Conservation (phyloP, 2,888 invertebrate genomes). For the Belgica antarctica region DNA sequence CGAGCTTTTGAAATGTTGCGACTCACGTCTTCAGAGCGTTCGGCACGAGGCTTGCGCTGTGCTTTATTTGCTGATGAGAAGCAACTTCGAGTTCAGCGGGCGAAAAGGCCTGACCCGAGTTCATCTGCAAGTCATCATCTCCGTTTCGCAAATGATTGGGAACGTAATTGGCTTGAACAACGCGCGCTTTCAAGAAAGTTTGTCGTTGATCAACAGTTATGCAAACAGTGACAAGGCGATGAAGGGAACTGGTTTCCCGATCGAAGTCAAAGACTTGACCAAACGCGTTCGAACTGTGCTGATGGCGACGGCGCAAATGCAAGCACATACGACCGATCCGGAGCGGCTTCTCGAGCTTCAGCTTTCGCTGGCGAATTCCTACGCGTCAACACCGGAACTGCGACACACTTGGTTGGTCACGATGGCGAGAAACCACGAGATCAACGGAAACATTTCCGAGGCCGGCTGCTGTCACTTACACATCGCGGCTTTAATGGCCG, state of each 20-base stretch:
- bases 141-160: conserved; percentile 90
- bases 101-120: conserved; percentile 83
- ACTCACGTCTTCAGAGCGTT: conserved; percentile 77
- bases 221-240: conserved; percentile 90
- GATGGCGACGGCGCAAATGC: conserved; percentile 91
- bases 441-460: conserved; percentile 84
- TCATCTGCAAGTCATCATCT: conserved; percentile 91
- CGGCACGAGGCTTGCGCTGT: conserved; percentile 90
- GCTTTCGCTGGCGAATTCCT: conserved; percentile 87
- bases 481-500: conserved; percentile 91
- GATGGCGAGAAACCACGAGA: conserved; percentile 81
- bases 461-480: conserved; percentile 94
- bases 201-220: conserved; percentile 89
- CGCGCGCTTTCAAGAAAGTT: conserved; percentile 89
- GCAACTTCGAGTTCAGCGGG: conserved; percentile 86
- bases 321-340: conserved; percentile 84
- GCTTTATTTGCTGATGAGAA: conserved; percentile 87
- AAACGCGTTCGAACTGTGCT: conserved; percentile 90
- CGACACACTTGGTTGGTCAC: conserved; percentile 95
- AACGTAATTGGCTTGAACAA: conserved; percentile 88
- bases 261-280: conserved; percentile 90
- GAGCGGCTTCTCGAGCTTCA: conserved; percentile 89
- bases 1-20: conserved; percentile 78
- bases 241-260: conserved; percentile 87
- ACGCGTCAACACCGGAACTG: conserved; percentile 90